These are phyloP conservation scores for Auanema sp. DNA, from an alignment of 2,888 invertebrate species.

Conservation along the genomic window DNA sequence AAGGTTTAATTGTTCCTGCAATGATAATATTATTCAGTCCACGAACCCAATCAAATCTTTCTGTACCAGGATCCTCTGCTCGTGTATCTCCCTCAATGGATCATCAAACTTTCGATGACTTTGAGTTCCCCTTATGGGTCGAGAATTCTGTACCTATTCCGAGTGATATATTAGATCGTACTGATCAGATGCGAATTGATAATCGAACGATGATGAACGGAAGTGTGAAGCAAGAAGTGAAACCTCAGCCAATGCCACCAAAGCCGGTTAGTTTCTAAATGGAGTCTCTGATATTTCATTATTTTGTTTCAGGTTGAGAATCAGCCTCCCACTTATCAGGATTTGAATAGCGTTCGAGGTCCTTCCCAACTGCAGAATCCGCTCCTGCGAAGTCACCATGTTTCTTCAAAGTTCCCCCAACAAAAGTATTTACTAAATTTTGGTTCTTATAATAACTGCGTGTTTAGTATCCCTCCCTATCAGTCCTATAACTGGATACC, in stretches of 20 bases:
- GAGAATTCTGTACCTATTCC: slow-evolving; percentile 35
- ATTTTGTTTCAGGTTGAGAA: slow-evolving; percentile 27
- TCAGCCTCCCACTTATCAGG: slow-evolving; percentile 54
- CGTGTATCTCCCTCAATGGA: slow-evolving; percentile 44
- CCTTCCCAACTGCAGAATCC: slow-evolving; percentile 52
- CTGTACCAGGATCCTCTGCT: slow-evolving; percentile 40
- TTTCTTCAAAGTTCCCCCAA: slow-evolving; percentile 13
- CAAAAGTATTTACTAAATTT: slow-evolving; percentile 7
- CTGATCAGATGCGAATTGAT: slow-evolving; percentile 33
- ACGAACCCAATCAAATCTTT: slow-evolving; percentile 52
- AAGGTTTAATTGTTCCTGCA: not conserved
- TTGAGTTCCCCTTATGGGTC: slow-evolving; percentile 60
- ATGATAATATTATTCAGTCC: slow-evolving; percentile 18
- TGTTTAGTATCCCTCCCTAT: slow-evolving; percentile 9
- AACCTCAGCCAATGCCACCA: not conserved
- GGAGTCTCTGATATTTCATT: slow-evolving; percentile 8
- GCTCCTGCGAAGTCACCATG: slow-evolving; percentile 43
- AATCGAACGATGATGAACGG: no score
- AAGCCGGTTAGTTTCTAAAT: not conserved
- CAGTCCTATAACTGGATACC: slow-evolving; percentile 2
- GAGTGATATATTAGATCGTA: slow-evolving; percentile 48
- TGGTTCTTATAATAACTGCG: slow-evolving; percentile 4
- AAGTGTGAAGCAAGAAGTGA: no score
- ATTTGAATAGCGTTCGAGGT: slow-evolving; percentile 52
- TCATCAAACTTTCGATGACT: slow-evolving; percentile 45